Base-by-base conservation (phyloP, 2,888 invertebrate species). In the Diarsia rubi region DNA sequence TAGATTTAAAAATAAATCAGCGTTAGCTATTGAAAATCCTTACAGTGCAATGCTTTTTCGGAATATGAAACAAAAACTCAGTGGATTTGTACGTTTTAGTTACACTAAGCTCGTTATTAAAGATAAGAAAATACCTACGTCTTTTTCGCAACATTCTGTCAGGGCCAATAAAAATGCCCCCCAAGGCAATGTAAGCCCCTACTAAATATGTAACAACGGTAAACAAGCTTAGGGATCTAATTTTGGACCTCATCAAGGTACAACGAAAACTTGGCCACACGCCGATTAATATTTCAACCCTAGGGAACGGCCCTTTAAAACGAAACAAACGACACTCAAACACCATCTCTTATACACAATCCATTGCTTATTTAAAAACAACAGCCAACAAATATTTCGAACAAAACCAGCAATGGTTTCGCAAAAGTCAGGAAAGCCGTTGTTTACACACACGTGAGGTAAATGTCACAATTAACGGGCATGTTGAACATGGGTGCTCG, bases 201-300 rank as follows among this genome's bases (percentile, higher is more conserved):
- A 73, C 78, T 84, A 86, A 88, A 82, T 84, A 78, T 69, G 79
- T 73, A 66, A 64, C 81, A 75, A 69, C 70, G 83, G 79, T 86
- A 89, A 90, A 91, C 85, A 88, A 87, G 79, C 85, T 79, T 52
- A 67, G 78, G 85, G 84, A 89, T 90, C 88, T 91, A 91, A 91
- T 91, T 91, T 88, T 79, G 86, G 78, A 83, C 66, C 85, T 90
- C 90, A 87, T 90, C 89, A 90, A 86, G 88, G 86, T 81, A 88
- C 84, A 88, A 81, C 81, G 79, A 66, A 75, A 37, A 59, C 52
- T 54, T 66, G 75, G 75, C 85, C 87, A 83, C 83, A 82, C 81
- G 78, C 83, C 87, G 83, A 86, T 90, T 89, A 90, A 91, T 89
- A 90, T 91, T 91, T 90, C 72, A 91, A 75, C 81, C 79, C 71